Evolutionary conservation across 2,113 vertebrate genomes (phyloP).

Genomic region (Prinia subflava): DNA sequence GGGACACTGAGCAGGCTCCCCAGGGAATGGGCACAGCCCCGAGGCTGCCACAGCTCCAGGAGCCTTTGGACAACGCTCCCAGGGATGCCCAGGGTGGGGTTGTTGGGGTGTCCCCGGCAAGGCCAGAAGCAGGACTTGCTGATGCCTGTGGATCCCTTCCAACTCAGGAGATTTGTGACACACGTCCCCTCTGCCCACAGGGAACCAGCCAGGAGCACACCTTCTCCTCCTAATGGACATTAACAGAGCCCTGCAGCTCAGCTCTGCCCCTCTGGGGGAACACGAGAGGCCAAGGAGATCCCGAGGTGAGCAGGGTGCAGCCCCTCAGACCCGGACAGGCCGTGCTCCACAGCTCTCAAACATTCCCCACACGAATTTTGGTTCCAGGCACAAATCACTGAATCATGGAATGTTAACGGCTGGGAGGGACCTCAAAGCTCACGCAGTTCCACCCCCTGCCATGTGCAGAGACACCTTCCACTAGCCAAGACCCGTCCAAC

Average conservation of each 20-base stretch:
- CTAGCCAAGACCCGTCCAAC: neutral
- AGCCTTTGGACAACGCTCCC: rapidly evolving
- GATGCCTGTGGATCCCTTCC: neutral
- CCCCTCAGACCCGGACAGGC: neutral
- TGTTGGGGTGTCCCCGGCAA: neutral
- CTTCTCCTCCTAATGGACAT: rapidly evolving
- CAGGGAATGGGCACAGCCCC: rapidly evolving
- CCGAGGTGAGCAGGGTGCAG: neutral
- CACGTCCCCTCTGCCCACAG: rapidly evolving
- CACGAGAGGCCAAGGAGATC: neutral
- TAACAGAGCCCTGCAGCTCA: neutral
- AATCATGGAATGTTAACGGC: neutral
- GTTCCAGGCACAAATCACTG: neutral
- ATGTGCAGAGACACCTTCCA: neutral
- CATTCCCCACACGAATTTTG: neutral
- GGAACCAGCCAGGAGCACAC: neutral
- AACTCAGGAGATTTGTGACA: neutral
- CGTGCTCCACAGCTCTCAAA: neutral
- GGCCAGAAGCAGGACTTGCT: too few relatives aligned
- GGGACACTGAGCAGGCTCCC: neutral
- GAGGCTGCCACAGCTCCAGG: neutral
- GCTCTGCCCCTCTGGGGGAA: neutral
- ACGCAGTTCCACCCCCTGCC: neutral
- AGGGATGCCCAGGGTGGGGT: neutral
- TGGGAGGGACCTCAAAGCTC: neutral